Conservation (phyloP, 2,888 invertebrate genomes). For the Aporophyla lueneburgensis region DNA sequence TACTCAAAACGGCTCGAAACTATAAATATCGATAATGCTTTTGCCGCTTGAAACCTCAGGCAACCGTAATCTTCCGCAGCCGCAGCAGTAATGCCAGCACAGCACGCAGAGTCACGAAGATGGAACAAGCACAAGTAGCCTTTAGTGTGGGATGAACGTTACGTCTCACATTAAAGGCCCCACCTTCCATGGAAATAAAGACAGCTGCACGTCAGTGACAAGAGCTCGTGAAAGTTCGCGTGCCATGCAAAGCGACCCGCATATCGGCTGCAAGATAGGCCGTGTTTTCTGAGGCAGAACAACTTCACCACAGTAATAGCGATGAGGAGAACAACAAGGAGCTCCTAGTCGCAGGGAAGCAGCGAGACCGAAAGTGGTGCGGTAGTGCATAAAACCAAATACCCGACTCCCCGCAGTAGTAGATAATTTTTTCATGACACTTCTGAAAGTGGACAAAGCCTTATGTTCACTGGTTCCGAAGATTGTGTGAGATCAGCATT, state of each 20-base stretch:
- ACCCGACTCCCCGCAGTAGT: neutral
- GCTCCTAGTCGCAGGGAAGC: neutral
- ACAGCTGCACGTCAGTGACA: neutral
- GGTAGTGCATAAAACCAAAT: neutral
- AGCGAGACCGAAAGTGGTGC: neutral
- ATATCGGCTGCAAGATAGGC: too few species aligned
- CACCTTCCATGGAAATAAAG: neutral
- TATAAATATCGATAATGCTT: neutral
- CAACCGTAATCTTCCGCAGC: neutral
- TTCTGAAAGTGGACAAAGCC: neutral
- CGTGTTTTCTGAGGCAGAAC: too few species aligned
- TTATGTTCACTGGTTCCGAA: neutral
- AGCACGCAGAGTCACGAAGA: neutral
- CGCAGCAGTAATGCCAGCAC: neutral
- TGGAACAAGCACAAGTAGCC: neutral
- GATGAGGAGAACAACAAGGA: too few species aligned
- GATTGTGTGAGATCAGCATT: neutral
- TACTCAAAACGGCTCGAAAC: too few species aligned
- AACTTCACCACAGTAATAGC: too few species aligned
- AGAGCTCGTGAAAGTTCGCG: neutral
- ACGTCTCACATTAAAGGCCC: neutral
- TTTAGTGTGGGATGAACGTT: neutral
- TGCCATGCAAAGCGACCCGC: too few species aligned
- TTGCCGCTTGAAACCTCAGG: neutral
- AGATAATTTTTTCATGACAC: neutral